Base-by-base conservation (phyloP, 2,888 invertebrate genomes). In the Zelleria hepariella region DNA sequence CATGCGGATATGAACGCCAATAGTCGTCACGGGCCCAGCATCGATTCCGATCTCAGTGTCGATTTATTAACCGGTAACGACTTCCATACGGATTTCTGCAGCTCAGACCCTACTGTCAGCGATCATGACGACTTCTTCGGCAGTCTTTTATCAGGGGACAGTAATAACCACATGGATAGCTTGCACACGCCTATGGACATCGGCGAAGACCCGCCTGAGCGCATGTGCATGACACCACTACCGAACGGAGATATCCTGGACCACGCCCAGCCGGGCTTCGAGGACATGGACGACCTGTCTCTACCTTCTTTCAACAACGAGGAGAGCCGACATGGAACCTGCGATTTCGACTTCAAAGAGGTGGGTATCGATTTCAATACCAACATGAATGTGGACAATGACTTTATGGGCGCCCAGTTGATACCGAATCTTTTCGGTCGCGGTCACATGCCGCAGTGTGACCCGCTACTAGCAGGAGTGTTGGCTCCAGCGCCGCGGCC, bases 401-500 rank as follows among this genome's bases (percentile, higher is more conserved):
- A 91, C 59, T 82, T 75, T 62, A 82, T 85, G 86, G 82, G 82
- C 67, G 79, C 83, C 66, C 86, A 86, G 68, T 69, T 82, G 62
- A 76, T 84, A 58, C 88, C 87, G 56, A 87, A 88, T 68, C 68
- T 82, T 71, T 87, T 88, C 77, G 83, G 86, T 60, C 81, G 89
- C 70, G 79, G 86, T 53, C 80, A 87, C 75, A 69, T 83, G 75
- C 77, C 85, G 74, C 90, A 90, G 65, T 93, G 93, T 73, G 95
- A 95, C 80, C 95, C 95, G 57, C 82, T 95, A 70, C 83, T 95
- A 66, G 93, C 94, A 58, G 93, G 93, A 62, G 92, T 91, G 65
- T 68, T 80, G 65, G 90, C 93, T 61, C 76, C 83, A 2, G 92
- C 94, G 25, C 73, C 86, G 59, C 92, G 93, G 51, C 92, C 93